Percentiles rank a stretch among this genome's conserved stretches.
These are phyloP conservation scores for Phrynocephalus versicolor DNA, from an alignment of 2,113 vertebrate genomes.

Conservation along the genomic window DNA sequence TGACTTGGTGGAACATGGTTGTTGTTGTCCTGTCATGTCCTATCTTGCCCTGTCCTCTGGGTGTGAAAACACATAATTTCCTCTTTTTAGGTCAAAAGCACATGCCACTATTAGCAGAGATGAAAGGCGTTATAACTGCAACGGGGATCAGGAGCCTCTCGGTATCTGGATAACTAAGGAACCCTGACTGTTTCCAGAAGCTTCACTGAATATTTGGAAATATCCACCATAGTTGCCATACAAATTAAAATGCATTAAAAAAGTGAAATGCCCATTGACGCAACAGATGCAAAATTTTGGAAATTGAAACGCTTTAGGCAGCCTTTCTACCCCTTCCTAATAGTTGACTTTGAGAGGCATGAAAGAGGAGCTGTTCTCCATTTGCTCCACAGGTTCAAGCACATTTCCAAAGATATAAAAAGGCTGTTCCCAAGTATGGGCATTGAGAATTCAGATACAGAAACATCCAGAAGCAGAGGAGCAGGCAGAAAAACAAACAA, in stretches of 20 bases:
- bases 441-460: background rate
- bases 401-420: background rate
- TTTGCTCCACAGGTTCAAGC: background rate
- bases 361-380: background rate
- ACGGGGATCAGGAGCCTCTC: too few species aligned
- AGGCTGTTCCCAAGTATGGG: background rate
- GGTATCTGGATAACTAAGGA: too few species aligned
- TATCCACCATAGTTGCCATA: background rate
- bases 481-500: too few species aligned
- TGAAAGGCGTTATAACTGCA: too few species aligned
- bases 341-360: background rate
- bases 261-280: background rate
- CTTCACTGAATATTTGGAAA: background rate
- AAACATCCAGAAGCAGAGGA: background rate
- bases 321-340: background rate
- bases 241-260: background rate
- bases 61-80: too few species aligned
- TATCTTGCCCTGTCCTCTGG: too few species aligned
- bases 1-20: too few species aligned
- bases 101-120: too few species aligned
- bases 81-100: too few species aligned
- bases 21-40: too few species aligned
- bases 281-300: background rate
- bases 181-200: background rate
- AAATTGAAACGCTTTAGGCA: background rate